phyloP scores from a whole-genome alignment of 2,888 invertebrate species.

The Ptilodon capucinus region DNA sequence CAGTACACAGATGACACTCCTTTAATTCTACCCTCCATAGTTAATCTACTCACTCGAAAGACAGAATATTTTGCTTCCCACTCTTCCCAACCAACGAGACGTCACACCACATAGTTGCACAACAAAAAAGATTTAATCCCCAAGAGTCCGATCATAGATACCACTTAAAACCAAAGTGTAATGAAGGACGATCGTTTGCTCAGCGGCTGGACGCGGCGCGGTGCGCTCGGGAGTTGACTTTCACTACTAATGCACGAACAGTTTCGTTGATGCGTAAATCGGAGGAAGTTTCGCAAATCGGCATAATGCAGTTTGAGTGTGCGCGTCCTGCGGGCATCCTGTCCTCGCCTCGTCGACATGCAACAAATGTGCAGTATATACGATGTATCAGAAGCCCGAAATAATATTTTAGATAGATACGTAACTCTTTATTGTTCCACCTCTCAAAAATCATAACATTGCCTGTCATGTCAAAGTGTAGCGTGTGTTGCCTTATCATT shows the following conservation, averaged over 20 bases:
- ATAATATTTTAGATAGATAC: too few relatives aligned
- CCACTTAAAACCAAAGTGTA: slow-evolving; percentile 39
- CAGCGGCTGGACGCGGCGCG: slow-evolving; percentile 18
- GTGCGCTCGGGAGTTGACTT: slow-evolving; percentile 42
- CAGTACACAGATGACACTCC: too few relatives aligned
- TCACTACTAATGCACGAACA: slow-evolving; percentile 40
- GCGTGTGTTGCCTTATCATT: too few relatives aligned
- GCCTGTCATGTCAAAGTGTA: too few relatives aligned
- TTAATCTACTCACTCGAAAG: slow-evolving; percentile 53
- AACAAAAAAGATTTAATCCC: background rate
- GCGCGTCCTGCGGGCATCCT: slow-evolving; percentile 59
- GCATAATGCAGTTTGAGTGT: slow-evolving; percentile 36
- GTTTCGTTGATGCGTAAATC: slow-evolving; percentile 42
- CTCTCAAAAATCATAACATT: too few relatives aligned
- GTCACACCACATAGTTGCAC: slow-evolving; percentile 58
- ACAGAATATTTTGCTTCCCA: slow-evolving; percentile 54
- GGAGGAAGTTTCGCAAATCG: slow-evolving; percentile 66
- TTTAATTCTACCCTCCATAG: background rate
- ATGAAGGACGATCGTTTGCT: slow-evolving; percentile 25
- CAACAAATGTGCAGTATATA: slow-evolving; percentile 11
- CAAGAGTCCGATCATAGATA: slow-evolving; percentile 33
- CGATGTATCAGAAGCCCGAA: background rate
- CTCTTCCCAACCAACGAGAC: slow-evolving; percentile 56
- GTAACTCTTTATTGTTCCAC: too few relatives aligned
- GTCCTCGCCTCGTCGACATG: slow-evolving; percentile 29